Evolutionary conservation across 2,888 invertebrate species (phyloP).

Genomic region (Chironomus riparius): DNA sequence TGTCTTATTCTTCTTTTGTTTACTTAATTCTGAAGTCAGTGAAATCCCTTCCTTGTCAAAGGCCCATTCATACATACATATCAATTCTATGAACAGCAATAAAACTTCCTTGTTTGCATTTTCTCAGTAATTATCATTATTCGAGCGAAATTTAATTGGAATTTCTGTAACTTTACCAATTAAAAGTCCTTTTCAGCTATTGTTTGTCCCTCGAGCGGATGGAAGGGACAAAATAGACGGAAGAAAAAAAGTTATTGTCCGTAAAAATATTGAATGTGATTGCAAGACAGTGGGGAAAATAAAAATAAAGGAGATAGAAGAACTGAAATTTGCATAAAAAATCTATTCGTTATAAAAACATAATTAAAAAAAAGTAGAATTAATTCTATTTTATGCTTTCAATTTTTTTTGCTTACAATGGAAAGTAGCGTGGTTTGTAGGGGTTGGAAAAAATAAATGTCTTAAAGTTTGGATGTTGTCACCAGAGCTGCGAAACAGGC

Average conservation of each 20-base stretch:
- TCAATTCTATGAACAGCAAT: neutral
- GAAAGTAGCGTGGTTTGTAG: no score
- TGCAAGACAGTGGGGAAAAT: neutral
- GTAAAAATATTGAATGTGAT: slow-evolving; percentile 22
- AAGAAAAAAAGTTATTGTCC: slow-evolving; percentile 19
- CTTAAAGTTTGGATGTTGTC: no score
- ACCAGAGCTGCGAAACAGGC: no score
- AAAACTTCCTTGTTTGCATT: slow-evolving; percentile 8
- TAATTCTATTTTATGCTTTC: slow-evolving; percentile 14
- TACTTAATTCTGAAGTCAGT: neutral
- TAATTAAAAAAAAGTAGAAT: slow-evolving; percentile 25
- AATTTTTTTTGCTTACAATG: neutral
- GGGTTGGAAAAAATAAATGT: no score
- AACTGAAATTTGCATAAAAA: slow-evolving; percentile 18
- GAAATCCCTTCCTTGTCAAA: neutral
- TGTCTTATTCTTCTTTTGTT: neutral
- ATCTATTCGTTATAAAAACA: slow-evolving; percentile 27
- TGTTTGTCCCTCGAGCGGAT: neutral
- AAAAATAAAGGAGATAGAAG: no score
- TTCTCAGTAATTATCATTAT: slow-evolving; percentile 1
- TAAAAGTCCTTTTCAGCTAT: slow-evolving; percentile 18
- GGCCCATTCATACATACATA: neutral
- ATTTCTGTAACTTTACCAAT: slow-evolving; percentile 24
- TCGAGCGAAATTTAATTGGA: slow-evolving; percentile 25
- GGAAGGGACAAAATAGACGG: neutral